Conservation (phyloP, 2,888 invertebrate genomes). For the Diloba caeruleocephala region DNA sequence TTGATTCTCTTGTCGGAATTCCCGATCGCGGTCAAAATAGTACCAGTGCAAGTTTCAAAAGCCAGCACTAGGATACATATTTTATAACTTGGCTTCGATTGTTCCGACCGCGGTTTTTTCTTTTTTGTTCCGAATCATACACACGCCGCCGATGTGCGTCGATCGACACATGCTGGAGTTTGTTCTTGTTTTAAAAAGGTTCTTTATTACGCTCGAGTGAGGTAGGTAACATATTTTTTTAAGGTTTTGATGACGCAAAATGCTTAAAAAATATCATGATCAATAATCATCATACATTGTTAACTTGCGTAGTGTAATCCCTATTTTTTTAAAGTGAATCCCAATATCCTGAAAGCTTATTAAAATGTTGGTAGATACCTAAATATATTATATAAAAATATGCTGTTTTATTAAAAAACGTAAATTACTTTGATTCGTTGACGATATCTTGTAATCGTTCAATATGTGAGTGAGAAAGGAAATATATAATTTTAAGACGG, state of each 20-base stretch:
- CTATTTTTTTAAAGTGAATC: too few species aligned
- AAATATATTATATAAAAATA: too few species aligned
- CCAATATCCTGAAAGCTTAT: too few species aligned
- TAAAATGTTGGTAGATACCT: too few species aligned
- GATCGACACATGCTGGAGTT: conserved; percentile 79
- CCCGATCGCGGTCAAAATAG: conserved; percentile 86
- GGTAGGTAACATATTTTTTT: conserved; percentile 76
- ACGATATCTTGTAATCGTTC: too few species aligned
- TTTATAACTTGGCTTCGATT: conserved; percentile 89
- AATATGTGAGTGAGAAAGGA: too few species aligned
- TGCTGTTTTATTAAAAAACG: too few species aligned
- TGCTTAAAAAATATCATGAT: conserved; percentile 26
- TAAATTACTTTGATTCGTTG: too few species aligned
- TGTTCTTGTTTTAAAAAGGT: conserved; percentile 63
- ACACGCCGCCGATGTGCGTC: conserved; percentile 77
- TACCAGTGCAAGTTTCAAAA: conserved; percentile 83
- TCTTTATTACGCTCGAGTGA: conserved; percentile 71
- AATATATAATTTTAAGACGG: too few species aligned
- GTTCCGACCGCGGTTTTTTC: conserved; percentile 78
- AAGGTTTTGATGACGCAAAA: conserved; percentile 61
- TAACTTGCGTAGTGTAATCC: too few species aligned
- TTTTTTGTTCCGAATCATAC: conserved; percentile 76
- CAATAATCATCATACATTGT: too few species aligned
- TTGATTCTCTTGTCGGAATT: conserved; percentile 76
- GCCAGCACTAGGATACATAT: conserved; percentile 84